These are phyloP conservation scores for Glaucopsyche alexis DNA, from an alignment of 2,888 invertebrate species.

Conservation along the genomic window DNA sequence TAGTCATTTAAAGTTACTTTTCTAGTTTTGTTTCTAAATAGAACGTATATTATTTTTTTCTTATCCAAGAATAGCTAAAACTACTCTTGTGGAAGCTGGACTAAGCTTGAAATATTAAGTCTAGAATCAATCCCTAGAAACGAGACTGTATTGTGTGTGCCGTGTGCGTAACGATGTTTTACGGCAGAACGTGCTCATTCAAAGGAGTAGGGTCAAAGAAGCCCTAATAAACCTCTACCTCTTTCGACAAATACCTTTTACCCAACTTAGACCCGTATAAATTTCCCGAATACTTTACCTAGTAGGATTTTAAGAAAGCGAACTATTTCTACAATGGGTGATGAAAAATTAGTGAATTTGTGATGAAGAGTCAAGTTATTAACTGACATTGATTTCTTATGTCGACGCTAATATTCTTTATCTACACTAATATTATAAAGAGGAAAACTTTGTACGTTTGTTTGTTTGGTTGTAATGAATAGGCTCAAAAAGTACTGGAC, in stretches of 20 bases:
- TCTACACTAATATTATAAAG: too few species aligned
- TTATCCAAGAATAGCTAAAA: too few species aligned
- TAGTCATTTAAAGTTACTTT: too few species aligned
- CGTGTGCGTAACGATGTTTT: neutral
- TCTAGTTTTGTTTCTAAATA: too few species aligned
- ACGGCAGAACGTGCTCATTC: neutral
- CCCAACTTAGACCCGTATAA: neutral
- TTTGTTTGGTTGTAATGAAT: too few species aligned
- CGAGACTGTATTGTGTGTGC: neutral
- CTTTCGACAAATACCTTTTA: conserved; percentile 26
- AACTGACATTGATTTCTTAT: too few species aligned
- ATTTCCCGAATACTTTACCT: neutral
- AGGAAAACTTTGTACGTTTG: too few species aligned
- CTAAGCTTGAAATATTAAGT: neutral
- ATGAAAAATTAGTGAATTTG: neutral
- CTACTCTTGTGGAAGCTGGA: too few species aligned
- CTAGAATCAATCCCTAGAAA: neutral
- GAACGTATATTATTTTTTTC: too few species aligned
- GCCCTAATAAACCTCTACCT: conserved; percentile 20
- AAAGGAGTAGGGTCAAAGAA: conserved; percentile 14
- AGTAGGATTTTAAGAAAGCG: neutral
- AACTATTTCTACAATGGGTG: neutral
- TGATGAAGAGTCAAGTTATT: too few species aligned
- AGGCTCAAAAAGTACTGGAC: too few species aligned
- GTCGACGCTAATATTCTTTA: too few species aligned